Conservation (phyloP, 2,888 invertebrate species). For the Zaprionus lineosus region DNA sequence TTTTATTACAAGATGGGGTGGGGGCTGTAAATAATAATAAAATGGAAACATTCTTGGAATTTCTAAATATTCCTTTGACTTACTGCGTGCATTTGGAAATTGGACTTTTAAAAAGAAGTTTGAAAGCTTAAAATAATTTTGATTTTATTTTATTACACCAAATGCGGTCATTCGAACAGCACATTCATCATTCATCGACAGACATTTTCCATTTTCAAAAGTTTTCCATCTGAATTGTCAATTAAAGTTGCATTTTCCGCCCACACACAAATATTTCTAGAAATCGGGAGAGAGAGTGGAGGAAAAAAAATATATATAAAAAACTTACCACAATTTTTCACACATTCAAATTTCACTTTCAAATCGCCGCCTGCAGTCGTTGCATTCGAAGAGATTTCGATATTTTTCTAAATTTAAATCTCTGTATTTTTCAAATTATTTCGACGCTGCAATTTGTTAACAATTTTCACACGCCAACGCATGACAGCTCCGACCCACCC, state of each 20-base stretch:
- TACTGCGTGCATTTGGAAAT: no score
- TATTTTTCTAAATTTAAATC: constrained; percentile 57
- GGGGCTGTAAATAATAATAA: no score
- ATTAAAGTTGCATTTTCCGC: constrained; percentile 60
- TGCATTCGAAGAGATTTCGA: constrained; percentile 45
- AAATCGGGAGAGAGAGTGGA: no score
- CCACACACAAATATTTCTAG: constrained; percentile 30
- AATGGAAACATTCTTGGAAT: no score
- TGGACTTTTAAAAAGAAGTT: background rate
- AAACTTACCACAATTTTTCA: constrained; percentile 62
- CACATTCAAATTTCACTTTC: constrained; percentile 66
- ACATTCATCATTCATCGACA: constrained; percentile 20
- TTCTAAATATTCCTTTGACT: no score
- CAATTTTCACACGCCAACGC: constrained; percentile 68
- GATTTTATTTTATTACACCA: background rate
- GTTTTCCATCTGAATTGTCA: constrained; percentile 58
- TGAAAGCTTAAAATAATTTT: background rate
- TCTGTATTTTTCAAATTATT: constrained; percentile 56
- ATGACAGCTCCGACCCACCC: constrained; percentile 56
- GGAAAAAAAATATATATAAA: constrained; percentile 2
- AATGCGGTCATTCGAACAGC: background rate
- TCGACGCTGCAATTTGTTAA: constrained; percentile 76
- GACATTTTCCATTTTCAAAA: constrained; percentile 18
- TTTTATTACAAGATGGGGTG: no score
- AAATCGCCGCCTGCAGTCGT: constrained; percentile 39